Evolutionary conservation across 2,888 invertebrate genomes (phyloP).

Genomic region (Machimus rusticus): DNA sequence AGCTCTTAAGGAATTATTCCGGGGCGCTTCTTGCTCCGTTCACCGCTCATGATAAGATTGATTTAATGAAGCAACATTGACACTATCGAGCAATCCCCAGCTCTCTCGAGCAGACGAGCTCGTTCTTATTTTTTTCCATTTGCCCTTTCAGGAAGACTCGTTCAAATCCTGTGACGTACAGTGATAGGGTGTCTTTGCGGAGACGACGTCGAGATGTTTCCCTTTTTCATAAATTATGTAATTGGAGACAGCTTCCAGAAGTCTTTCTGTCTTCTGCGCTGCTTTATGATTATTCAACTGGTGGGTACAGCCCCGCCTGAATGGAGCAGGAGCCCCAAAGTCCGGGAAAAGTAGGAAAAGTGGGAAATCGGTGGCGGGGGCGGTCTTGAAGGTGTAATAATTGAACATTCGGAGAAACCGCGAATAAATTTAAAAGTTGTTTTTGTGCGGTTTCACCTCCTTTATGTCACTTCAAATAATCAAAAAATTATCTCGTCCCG

Average conservation of each 20-base stretch:
- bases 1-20: neutral
- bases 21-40: neutral
- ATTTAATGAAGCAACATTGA: neutral
- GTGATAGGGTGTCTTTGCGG: neutral
- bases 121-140: neutral
- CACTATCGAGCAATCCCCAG: neutral
- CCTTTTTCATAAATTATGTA: neutral
- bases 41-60: neutral
- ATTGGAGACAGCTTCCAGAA: neutral
- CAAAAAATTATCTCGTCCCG: neutral
- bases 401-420: neutral
- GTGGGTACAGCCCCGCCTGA: neutral
- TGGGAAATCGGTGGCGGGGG: neutral
- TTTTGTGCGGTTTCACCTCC: neutral
- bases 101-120: neutral
- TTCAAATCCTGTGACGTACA: neutral
- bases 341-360: neutral
- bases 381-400: neutral
- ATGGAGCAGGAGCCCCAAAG: neutral
- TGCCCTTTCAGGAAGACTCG: neutral
- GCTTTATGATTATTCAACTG: neutral
- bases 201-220: neutral
- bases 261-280: neutral
- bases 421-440: neutral
- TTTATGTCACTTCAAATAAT: neutral